These are phyloP conservation scores for Microplitis manilae DNA, from an alignment of 2,888 invertebrate species.

Conservation along the genomic window DNA sequence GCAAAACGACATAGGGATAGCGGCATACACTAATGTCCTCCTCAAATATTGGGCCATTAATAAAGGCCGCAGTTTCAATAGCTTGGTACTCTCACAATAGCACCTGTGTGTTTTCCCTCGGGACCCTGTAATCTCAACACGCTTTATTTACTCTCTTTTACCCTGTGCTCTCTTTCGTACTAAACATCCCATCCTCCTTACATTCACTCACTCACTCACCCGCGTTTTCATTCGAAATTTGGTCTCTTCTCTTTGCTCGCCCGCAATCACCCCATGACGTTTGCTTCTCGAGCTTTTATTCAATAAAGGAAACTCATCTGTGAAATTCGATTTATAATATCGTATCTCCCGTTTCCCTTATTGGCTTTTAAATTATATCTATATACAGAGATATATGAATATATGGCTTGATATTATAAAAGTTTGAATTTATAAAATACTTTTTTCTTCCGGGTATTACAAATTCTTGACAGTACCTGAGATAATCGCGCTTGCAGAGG, in stretches of 20 bases:
- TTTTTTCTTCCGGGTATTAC: neutral
- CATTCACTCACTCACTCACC: slow-evolving; percentile 10
- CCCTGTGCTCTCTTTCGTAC: slow-evolving; percentile 29
- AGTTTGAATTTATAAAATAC: too few species aligned
- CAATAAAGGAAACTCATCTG: slow-evolving; percentile 70
- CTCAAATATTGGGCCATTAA: slow-evolving; percentile 71
- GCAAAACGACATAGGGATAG: slow-evolving; percentile 42
- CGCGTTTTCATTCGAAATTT: slow-evolving; percentile 9
- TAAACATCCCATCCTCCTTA: slow-evolving; percentile 18
- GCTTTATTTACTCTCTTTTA: slow-evolving; percentile 66
- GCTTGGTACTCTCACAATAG: slow-evolving; percentile 57
- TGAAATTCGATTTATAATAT: slow-evolving; percentile 67
- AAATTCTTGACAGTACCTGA: slow-evolving; percentile 77
- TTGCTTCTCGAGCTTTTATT: slow-evolving; percentile 60
- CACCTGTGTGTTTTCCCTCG: slow-evolving; percentile 67
- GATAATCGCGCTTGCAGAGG: slow-evolving; percentile 92
- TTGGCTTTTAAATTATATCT: slow-evolving; percentile 8
- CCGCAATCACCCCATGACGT: slow-evolving; percentile 44
- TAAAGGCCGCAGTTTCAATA: slow-evolving; percentile 68
- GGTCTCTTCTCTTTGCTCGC: slow-evolving; percentile 19
- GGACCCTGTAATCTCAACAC: slow-evolving; percentile 68
- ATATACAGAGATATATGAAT: slow-evolving; percentile 20
- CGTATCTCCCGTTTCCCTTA: slow-evolving; percentile 25
- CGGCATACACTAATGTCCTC: slow-evolving; percentile 62
- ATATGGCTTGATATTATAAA: neutral